A percentile compares a stretch with the other conserved stretches of the same genome.
Evolutionary conservation across 1,140 invertebrate species (phyloP).

Genomic region (Lerema accius): DNA sequence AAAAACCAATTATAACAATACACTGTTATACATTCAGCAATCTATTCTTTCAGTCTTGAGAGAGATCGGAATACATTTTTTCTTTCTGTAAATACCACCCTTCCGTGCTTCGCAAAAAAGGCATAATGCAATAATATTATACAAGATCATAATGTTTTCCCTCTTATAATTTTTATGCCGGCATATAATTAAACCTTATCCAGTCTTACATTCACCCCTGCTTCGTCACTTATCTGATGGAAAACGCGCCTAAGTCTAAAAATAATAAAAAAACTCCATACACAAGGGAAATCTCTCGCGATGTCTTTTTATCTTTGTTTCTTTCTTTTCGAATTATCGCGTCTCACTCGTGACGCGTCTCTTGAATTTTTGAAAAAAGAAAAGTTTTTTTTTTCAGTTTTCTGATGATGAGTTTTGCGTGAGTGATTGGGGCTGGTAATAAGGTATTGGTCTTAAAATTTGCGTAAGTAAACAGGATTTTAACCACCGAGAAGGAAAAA

Average conservation of each 20-base stretch:
- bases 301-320: conserved; percentile 35
- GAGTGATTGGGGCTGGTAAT: conserved; percentile 23
- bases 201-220: conserved; percentile 32
- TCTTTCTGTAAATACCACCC: too few species aligned
- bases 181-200: conserved; percentile 34
- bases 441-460: background rate
- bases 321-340: conserved; percentile 35
- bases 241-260: conserved; percentile 34
- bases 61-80: too few species aligned
- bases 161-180: conserved; percentile 34
- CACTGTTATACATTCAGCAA: too few species aligned
- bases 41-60: too few species aligned
- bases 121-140: conserved; percentile 1
- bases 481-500: too few species aligned
- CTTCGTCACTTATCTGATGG: conserved; percentile 33
- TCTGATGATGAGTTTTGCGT: conserved; percentile 25
- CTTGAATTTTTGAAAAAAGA: conserved; percentile 11
- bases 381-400: conserved; percentile 26
- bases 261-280: conserved; percentile 35
- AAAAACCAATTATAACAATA: too few species aligned
- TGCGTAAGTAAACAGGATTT: too few species aligned
- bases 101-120: background rate
- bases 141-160: conserved; percentile 17
- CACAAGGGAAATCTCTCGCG: conserved; percentile 35
- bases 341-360: conserved; percentile 32